Percentiles rank a stretch among this genome's conserved stretches.
These are phyloP conservation scores for Pangasius krempfi DNA, from an alignment of 2,797 vertebrate genomes.

Conservation along the genomic window DNA sequence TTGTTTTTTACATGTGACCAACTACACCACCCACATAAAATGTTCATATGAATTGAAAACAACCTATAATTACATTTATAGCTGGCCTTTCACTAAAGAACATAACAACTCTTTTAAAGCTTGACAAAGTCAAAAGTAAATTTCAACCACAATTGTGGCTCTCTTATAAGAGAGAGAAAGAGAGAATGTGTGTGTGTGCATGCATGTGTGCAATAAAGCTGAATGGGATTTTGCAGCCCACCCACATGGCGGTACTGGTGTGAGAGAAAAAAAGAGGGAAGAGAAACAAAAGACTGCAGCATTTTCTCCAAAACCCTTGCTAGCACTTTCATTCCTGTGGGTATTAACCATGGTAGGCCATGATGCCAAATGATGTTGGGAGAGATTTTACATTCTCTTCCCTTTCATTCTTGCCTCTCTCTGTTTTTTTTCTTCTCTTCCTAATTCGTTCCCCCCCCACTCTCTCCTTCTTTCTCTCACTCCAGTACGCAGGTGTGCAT, in stretches of 20 bases:
- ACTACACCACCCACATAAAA: background rate
- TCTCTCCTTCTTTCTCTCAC: slow-evolving; percentile 39
- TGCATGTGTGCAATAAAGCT: slow-evolving; percentile 35
- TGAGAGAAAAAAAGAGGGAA: background rate
- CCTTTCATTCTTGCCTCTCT: background rate
- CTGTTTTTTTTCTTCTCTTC: background rate
- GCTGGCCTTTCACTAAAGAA: slow-evolving; percentile 2
- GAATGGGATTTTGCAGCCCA: slow-evolving; percentile 69
- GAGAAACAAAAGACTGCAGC: slow-evolving; percentile 55
- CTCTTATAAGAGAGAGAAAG: slow-evolving; percentile 1
- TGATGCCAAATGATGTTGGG: slow-evolving; percentile 55
- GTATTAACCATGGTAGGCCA: slow-evolving; percentile 69
- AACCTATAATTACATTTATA: slow-evolving; percentile 29
- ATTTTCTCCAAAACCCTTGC: slow-evolving; percentile 61
- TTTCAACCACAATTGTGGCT: slow-evolving; percentile 7
- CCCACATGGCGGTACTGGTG: slow-evolving; percentile 65
- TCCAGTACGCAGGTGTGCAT: slow-evolving; percentile 70
- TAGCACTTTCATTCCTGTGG: slow-evolving; percentile 65
- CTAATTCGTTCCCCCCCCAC: background rate
- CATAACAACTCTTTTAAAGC: slow-evolving; percentile 1
- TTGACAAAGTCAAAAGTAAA: slow-evolving; percentile 20
- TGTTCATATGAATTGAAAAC: background rate
- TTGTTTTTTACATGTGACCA: background rate
- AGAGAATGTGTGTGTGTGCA: slow-evolving; percentile 22
- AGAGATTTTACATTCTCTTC: slow-evolving; percentile 45